Evolutionary conservation across 2,113 vertebrate genomes (phyloP).

Genomic region (Bagarius yarrelli): DNA sequence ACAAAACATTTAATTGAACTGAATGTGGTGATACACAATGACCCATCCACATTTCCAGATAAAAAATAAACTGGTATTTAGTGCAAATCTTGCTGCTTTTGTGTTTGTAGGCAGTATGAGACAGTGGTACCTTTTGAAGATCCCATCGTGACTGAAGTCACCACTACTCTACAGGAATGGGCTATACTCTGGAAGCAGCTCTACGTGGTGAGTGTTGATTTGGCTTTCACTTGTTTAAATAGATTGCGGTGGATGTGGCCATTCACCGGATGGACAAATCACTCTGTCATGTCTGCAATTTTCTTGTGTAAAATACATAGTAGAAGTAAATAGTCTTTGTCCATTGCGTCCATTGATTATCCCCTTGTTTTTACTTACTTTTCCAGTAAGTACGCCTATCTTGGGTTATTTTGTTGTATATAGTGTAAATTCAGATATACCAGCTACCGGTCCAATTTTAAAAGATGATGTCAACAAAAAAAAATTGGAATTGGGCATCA

Average conservation of each 20-base stretch:
- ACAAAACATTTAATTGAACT: too few species aligned
- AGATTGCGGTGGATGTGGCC: not conserved
- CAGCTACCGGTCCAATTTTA: too few species aligned
- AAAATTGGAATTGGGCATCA: too few species aligned
- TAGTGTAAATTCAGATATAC: too few species aligned
- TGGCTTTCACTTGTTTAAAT: not conserved
- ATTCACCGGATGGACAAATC: not conserved
- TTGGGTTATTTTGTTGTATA: too few species aligned
- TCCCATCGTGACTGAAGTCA: constrained; percentile 89
- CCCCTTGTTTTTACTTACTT: too few species aligned
- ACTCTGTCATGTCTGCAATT: not conserved
- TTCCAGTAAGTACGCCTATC: too few species aligned
- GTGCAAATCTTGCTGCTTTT: not conserved
- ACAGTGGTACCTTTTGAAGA: constrained; percentile 90
- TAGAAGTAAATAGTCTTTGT: too few species aligned
- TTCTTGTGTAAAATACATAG: not conserved
- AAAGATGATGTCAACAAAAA: too few species aligned
- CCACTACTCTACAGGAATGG: constrained; percentile 93
- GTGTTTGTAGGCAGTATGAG: constrained; percentile 83
- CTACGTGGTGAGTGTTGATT: constrained; percentile 84
- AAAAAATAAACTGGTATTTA: not conserved
- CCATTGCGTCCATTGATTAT: too few species aligned
- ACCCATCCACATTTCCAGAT: too few species aligned
- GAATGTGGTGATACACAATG: too few species aligned
- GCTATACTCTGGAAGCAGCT: constrained; percentile 93